phyloP scores from a whole-genome alignment of 2,113 vertebrate species.

The Cinclus mexicanus region DNA sequence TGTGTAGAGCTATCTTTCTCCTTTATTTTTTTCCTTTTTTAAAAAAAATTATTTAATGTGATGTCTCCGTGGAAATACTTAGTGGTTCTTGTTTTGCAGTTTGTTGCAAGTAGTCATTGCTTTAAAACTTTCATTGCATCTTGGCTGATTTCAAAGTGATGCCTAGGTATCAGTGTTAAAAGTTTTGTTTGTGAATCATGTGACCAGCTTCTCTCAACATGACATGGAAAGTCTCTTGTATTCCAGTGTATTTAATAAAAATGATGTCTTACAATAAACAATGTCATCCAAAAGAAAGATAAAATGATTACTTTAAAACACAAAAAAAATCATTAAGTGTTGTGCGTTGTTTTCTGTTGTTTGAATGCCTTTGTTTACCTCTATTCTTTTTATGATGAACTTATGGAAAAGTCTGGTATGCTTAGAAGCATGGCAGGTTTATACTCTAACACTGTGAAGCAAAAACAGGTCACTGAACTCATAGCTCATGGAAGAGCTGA shows the following conservation, averaged over 20 bases:
- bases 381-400: not conserved
- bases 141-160: constrained; percentile 93
- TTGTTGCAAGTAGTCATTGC: constrained; percentile 74
- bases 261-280: constrained; percentile 88
- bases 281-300: constrained; percentile 73
- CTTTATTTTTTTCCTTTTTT: constrained; percentile 11
- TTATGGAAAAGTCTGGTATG: not conserved
- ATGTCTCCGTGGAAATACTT: constrained; percentile 73
- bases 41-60: constrained; percentile 63
- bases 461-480: not conserved
- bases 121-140: constrained; percentile 80
- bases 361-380: not conserved
- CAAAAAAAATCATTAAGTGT: not conserved
- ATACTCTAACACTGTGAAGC: not conserved
- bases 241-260: constrained; percentile 96
- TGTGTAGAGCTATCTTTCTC: constrained; percentile 83
- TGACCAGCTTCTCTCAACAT: constrained; percentile 89
- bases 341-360: not conserved
- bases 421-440: not conserved
- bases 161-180: constrained; percentile 88
- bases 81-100: constrained; percentile 77
- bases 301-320: constrained; percentile 57
- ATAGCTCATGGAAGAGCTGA: not conserved
- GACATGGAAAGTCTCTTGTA: constrained; percentile 91
- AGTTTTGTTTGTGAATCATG: constrained; percentile 93